Conservation (phyloP, 2,888 invertebrate species). For the Sinentomon sp. region DNA sequence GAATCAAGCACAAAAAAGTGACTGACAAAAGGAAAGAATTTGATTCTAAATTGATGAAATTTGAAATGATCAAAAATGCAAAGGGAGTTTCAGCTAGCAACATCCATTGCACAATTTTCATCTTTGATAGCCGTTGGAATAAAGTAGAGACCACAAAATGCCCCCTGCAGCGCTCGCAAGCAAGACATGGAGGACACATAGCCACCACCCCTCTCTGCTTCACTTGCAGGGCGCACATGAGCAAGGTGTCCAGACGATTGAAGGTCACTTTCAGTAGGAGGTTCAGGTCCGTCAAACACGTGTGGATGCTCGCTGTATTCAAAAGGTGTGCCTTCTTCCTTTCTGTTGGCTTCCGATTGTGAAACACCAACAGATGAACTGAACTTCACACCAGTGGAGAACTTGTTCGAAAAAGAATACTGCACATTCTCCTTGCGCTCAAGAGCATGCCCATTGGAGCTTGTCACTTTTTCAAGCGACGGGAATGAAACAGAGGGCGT, state of each 20-base stretch:
- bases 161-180: constrained; percentile 60
- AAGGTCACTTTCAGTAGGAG: constrained; percentile 35
- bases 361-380: no score
- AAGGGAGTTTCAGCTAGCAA: no score
- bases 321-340: constrained; percentile 49
- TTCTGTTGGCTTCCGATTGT: constrained; percentile 36
- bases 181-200: constrained; percentile 57
- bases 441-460: constrained; percentile 7
- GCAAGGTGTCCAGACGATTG: constrained; percentile 35
- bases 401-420: no score
- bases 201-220: constrained; percentile 58
- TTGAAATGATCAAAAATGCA: no score
- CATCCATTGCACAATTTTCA: no score
- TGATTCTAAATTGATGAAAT: no score
- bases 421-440: constrained; percentile 3
- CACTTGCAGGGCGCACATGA: constrained; percentile 43
- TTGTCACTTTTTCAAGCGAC: constrained; percentile 10
- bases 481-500: constrained; percentile 5
- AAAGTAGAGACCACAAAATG: constrained; percentile 32
- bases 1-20: no score
- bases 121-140: no score
- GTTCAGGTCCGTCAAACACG: constrained; percentile 39
- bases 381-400: constrained; percentile 65
- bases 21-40: no score
- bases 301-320: constrained; percentile 32